Evolutionary conservation across 2,797 vertebrate species (phyloP).

Genomic region (Pseudomugil tenellus): DNA sequence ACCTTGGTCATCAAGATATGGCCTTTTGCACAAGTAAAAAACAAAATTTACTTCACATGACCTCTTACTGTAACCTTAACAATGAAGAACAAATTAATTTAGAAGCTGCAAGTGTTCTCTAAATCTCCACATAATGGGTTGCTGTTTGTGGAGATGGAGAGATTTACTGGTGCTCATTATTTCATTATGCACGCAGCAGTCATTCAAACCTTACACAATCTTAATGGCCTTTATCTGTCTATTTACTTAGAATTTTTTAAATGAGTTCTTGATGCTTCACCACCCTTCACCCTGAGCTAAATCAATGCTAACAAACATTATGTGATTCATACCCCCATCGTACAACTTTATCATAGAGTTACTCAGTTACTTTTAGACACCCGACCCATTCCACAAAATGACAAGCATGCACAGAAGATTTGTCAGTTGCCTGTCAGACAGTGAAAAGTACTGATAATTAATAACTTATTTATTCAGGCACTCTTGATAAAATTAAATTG

Average conservation of each 20-base stretch:
- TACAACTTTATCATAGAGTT: conserved; percentile 53
- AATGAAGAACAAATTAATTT: conserved; percentile 38
- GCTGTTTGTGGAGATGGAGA: conserved; percentile 31
- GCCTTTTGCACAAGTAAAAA: conserved; percentile 6
- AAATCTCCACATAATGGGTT: conserved; percentile 31
- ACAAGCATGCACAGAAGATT: conserved; percentile 39
- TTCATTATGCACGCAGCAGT: conserved; percentile 63
- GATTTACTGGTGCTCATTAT: conserved; percentile 41
- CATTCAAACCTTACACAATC: conserved; percentile 61
- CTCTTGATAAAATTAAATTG: conserved; percentile 24
- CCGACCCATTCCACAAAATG: conserved; percentile 27
- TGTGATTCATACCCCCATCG: conserved; percentile 56
- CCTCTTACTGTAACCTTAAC: conserved; percentile 15
- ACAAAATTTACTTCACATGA: neutral
- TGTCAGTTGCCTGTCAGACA: conserved; percentile 37
- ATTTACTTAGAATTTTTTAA: conserved; percentile 67
- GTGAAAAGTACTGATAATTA: conserved; percentile 45
- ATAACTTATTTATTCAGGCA: conserved; percentile 33
- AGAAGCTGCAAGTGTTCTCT: conserved; percentile 37
- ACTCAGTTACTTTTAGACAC: conserved; percentile 47
- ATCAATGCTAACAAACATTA: conserved; percentile 60
- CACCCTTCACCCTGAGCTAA: conserved; percentile 54
- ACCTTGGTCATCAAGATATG: conserved; percentile 36
- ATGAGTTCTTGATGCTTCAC: conserved; percentile 58
- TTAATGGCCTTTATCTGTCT: conserved; percentile 56